Percentiles rank a stretch among this genome's conserved stretches.
Conservation (phyloP, 2,888 invertebrate genomes). For the Euplexia lucipara region DNA sequence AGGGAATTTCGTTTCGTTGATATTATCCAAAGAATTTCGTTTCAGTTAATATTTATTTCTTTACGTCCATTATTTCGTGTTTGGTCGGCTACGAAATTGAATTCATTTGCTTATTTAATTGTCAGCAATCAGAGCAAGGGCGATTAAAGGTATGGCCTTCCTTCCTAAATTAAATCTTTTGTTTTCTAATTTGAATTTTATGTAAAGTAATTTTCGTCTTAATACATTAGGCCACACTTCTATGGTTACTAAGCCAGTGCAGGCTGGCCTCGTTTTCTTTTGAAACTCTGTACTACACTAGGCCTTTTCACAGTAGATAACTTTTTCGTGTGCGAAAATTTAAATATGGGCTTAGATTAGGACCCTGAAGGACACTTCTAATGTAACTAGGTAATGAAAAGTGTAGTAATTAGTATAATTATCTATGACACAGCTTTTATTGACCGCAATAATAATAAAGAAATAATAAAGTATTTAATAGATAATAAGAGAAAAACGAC, state of each 20-base stretch:
- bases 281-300: no score
- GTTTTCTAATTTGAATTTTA: slow-evolving; percentile 6
- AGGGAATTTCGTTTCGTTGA: slow-evolving; percentile 43
- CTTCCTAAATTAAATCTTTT: neutral
- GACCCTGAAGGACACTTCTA: neutral
- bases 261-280: neutral
- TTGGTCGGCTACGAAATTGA: slow-evolving; percentile 31
- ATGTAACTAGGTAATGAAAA: neutral
- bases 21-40: slow-evolving; percentile 35
- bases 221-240: no score
- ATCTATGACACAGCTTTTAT: neutral
- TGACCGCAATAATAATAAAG: neutral
- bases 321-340: no score
- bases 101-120: slow-evolving; percentile 43
- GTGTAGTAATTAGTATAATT: neutral
- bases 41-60: slow-evolving; percentile 38
- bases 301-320: no score
- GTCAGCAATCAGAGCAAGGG: neutral
- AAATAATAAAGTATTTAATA: neutral
- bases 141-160: slow-evolving; percentile 7
- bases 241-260: no score
- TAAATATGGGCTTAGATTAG: neutral
- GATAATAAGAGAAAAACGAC: no score
- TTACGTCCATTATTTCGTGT: slow-evolving; percentile 32
- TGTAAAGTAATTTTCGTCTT: neutral